Evolutionary conservation across 1,140 invertebrate genomes (phyloP), one percentile per base, ranked within the genome.

Genomic region (honey bee (Apis mellifera)): DNA sequence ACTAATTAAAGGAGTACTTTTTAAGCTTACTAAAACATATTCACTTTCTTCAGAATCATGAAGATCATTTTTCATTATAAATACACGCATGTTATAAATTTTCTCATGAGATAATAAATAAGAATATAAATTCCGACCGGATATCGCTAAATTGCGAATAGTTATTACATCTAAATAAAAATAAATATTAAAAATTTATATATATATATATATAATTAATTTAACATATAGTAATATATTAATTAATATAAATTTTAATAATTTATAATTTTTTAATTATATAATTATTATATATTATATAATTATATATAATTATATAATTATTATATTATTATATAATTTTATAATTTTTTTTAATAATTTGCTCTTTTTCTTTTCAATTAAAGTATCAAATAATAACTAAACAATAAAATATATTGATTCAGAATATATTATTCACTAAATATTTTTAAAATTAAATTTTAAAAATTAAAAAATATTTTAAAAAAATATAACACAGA

Each of bases 51-150:
- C 93, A 79, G 85, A 83, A 69, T 94, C 93, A 57, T 91, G 84
- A 0, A 89, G 84, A n/a, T 94, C 92, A 23, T 95, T 94, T 48
- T 94, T 94, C 97, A 97, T 97, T 68, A 95, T 92, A 15, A 97
- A 93, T 1, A 96, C 95, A 83, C 95, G 95, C 95, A 98, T 96
- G 13, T 95, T 94, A 90, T 97, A 97, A 17, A 95, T 94, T 80
- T 96, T 95, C 80, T 97, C 96, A 90, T 97, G 96, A 23, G 95
- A 95, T 17, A 97, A 92, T 73, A 98, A 94, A 90, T 97, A 97
- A 75, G 96, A 96, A 91, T 96, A 97, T 3, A 98, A 92, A 74
- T 96, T 96, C 59, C 95, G 94, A 11, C 96, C 95, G 52, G 96
- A 95, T 70, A 96, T 96, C 23, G 95, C 94, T 21, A 96, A 93